Base-by-base conservation (phyloP, 2,797 vertebrate genomes). In the Cheirogaleus major region DNA sequence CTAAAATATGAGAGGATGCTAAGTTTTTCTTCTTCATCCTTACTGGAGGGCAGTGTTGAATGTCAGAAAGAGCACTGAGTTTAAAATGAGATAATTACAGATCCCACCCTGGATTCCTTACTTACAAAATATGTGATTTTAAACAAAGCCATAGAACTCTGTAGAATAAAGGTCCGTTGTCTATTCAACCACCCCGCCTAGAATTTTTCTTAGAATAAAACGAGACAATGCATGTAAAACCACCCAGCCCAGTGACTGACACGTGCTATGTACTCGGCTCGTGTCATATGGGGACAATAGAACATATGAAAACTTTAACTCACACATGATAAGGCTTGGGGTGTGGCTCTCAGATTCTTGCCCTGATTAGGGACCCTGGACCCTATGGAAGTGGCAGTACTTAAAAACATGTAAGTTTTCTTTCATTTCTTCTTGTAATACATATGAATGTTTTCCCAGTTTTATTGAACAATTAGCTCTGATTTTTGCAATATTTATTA, bases 391-490 rank as follows among this genome's bases (percentile, higher is more conserved):
- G 52, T 25, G 14, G 17, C 32, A 20, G 63, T n/a, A 35, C 17
- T 18, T 65, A 43, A 45, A 89, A 91, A 81, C 12, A 30, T 22
- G 41, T 59, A 70, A 76, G 10, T 8, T 52, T 86, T 90, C 25
- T 82, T 85, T 75, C 48, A 50, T 89, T 10, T 75, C 84, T 95
- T 90, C n/a, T 30, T 89, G 11, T 91, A 87, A 93, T 27, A 61
- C 1, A 43, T 84, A 75, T 76, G 32, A 76, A 70, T 43, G 0
- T 35, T 86, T 91, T 85, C 41, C 35, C 27, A 73, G 13, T 89
- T 90, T 96, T 93, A 92, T 79, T 88, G 75, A 96, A 93, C 23
- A 82, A 48, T 72, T 87, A 79, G 8, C 9, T 79, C 35, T 92
- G 35, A 83, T 20, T 76, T 92, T 93, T 97, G 84, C 25, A 83